Conservation (phyloP, 2,797 vertebrate genomes). For the Cossypha niveicapilla region DNA sequence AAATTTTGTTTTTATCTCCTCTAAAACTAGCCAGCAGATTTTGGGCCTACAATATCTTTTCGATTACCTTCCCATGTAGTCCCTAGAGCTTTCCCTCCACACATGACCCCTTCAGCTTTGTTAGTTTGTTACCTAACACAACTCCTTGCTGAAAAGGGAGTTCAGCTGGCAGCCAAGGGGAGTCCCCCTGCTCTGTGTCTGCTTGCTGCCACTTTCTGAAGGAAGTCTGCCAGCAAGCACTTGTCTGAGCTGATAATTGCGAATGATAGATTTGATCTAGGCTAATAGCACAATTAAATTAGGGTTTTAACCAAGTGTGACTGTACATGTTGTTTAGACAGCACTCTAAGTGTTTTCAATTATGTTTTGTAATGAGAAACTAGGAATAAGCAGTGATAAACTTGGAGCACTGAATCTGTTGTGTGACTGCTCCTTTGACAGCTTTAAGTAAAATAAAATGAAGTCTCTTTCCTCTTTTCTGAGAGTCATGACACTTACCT, state of each 20-base stretch:
- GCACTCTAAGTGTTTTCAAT: neutral
- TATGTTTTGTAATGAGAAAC: neutral
- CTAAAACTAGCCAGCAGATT: neutral
- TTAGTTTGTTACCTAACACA: neutral
- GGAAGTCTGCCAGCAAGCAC: neutral
- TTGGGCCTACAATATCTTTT: neutral
- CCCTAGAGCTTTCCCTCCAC: neutral
- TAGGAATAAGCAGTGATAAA: neutral
- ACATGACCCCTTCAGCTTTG: neutral
- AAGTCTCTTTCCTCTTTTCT: neutral
- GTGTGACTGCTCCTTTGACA: neutral
- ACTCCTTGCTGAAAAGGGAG: neutral
- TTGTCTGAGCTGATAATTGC: neutral
- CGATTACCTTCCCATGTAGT: neutral
- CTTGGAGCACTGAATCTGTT: neutral
- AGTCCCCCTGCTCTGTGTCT: neutral
- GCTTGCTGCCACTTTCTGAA: neutral
- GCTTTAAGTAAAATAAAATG: neutral
- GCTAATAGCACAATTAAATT: neutral
- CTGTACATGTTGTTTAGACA: neutral
- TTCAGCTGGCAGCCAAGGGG: neutral
- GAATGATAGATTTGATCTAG: neutral
- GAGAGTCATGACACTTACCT: neutral
- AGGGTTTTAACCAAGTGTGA: neutral
- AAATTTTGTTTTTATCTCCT: neutral